A percentile compares a stretch with the other conserved stretches of the same genome.
phyloP scores from a whole-genome alignment of 2,888 invertebrate species.

The Netelia fuscicornis region DNA sequence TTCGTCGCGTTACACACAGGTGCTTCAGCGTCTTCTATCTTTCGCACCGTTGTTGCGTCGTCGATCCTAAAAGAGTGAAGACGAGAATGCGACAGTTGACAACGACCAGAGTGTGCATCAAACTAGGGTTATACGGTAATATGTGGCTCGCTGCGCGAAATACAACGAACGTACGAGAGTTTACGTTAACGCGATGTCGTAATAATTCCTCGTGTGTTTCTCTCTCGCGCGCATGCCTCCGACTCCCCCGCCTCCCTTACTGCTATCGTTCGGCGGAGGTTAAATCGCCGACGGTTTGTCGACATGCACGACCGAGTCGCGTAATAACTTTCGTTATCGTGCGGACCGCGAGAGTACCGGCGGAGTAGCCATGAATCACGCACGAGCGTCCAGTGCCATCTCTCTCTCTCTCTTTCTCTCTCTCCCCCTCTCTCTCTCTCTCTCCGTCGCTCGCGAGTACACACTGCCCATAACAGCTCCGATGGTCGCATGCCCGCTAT shows the following conservation, averaged over 20 bases:
- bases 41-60: slow-evolving; percentile 50
- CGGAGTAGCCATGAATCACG: slow-evolving; percentile 76
- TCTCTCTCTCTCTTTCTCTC: slow-evolving; percentile 16
- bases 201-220: slow-evolving; percentile 68
- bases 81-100: slow-evolving; percentile 34
- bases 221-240: slow-evolving; percentile 1
- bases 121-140: not conserved
- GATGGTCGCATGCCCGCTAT: slow-evolving; percentile 28
- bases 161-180: slow-evolving; percentile 50
- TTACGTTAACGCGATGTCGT: slow-evolving; percentile 64
- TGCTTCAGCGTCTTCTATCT: slow-evolving; percentile 50
- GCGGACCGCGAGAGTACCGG: slow-evolving; percentile 61
- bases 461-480: slow-evolving; percentile 23
- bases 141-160: slow-evolving; percentile 35
- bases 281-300: slow-evolving; percentile 74
- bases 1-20: slow-evolving; percentile 63
- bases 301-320: slow-evolving; percentile 76
- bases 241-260: not conserved
- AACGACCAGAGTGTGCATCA: slow-evolving; percentile 53
- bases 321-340: slow-evolving; percentile 79
- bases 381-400: slow-evolving; percentile 56
- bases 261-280: slow-evolving; percentile 61
- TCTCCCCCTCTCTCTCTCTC: not conserved
- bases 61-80: slow-evolving; percentile 22
- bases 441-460: not conserved